Conservation (phyloP, 1,140 invertebrate genomes). For the Camponotus vicinus region DNA sequence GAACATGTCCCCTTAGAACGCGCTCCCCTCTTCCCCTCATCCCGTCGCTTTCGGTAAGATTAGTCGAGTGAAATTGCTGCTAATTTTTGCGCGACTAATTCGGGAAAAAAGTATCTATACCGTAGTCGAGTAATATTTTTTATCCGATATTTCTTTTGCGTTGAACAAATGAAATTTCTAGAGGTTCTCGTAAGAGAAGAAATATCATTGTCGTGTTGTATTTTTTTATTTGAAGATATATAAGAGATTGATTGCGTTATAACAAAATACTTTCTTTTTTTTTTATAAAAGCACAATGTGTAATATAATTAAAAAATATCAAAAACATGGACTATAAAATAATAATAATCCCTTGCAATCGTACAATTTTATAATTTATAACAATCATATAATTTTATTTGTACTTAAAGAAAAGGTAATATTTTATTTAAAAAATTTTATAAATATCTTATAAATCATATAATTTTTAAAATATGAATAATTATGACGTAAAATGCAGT, state of each 20-base stretch:
- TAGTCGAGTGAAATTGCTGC: slow-evolving; percentile 16
- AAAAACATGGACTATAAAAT: background rate
- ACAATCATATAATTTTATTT: background rate
- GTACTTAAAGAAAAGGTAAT: background rate
- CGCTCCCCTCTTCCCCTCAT: background rate
- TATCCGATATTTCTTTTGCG: background rate
- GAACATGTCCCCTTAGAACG: slow-evolving; percentile 11
- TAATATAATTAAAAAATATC: background rate
- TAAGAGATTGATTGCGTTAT: background rate
- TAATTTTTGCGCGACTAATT: slow-evolving; percentile 43
- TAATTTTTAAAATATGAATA: background rate
- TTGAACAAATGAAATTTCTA: slow-evolving; percentile 5
- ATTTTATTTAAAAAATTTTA: background rate
- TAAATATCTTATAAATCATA: background rate
- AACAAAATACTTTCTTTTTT: too few species aligned
- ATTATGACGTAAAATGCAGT: background rate
- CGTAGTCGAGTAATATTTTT: background rate
- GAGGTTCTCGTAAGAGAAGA: background rate
- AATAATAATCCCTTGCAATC: background rate
- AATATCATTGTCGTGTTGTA: background rate
- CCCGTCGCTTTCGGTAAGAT: background rate
- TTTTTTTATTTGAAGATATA: background rate
- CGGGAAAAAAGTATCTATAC: background rate
- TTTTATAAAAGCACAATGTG: background rate
- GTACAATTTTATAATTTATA: background rate